These are phyloP conservation scores for Pipistrellus nathusii DNA, from an alignment of 2,797 vertebrate genomes.

Conservation along the genomic window DNA sequence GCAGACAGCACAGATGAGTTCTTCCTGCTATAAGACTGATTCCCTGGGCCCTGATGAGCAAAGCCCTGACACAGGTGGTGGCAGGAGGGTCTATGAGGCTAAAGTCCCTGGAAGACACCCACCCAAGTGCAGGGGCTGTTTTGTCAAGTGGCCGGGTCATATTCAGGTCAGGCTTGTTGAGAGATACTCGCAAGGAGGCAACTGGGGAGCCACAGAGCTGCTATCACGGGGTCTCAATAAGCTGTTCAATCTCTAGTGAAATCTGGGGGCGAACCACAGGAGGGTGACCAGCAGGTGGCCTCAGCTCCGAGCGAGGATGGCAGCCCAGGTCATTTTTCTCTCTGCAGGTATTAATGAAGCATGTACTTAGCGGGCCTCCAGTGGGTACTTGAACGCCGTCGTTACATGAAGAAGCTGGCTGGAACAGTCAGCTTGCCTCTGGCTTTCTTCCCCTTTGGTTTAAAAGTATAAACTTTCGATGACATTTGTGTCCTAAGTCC, in stretches of 20 bases:
- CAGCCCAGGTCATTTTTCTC: neutral
- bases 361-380: neutral
- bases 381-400: neutral
- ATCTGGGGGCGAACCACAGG: neutral
- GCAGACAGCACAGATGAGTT: neutral
- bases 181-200: neutral
- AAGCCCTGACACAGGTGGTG: neutral
- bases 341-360: constrained; percentile 18
- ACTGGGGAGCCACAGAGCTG: neutral
- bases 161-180: neutral
- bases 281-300: neutral
- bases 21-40: neutral
- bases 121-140: neutral
- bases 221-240: neutral
- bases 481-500: neutral
- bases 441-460: neutral
- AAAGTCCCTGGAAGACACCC: neutral
- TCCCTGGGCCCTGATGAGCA: neutral
- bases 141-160: neutral
- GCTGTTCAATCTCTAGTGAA: neutral
- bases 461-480: constrained; percentile 1
- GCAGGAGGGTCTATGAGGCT: neutral
- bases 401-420: neutral
- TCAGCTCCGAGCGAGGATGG: neutral
- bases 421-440: neutral